Evolutionary conservation across 1,140 invertebrate species (phyloP), one percentile per base, ranked within the genome.

Genomic region (Drosophila truncata): DNA sequence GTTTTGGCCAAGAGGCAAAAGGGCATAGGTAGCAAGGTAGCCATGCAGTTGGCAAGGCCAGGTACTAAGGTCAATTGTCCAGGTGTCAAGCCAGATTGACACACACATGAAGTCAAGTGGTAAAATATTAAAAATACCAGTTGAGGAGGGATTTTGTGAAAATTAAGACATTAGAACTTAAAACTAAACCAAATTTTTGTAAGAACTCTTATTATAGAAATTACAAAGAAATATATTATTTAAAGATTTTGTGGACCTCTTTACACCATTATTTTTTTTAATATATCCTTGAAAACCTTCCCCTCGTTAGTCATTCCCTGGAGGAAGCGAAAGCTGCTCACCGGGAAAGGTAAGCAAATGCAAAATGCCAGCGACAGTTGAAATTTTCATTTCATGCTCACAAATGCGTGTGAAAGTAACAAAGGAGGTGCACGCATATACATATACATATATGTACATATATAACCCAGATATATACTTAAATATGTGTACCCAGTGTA

Each of bases 361-460:
- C 23, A 61, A 65, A 69, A 64, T 79, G 77, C 44, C 78, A 72
- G 39, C 72, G 50, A 25, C 47, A 73, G 58, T 73, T 74, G 62
- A 39, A 78, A 73, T 66, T 73, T 78, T 37, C 55, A 62, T 78
- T 80, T 73, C 64, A 75, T 71, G 52, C 78, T 67, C 46, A 60
- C 58, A 78, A 81, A 46, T 69, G 44, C 60, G 63, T 63, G 60
- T 82, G 35, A 62, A 78, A 70, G 47, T 75, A 75, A 63, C 70
- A 75, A 78, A 70, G 44, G 35, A 42, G 49, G 58, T 16, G 42
- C 49, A 44, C 37, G 54, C 55, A 75, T 29, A 49, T 59, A 42
- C 14, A 44, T 33, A 14, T n/a, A n/a, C 4, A 10, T n/a, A 27
- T 5, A 55, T 42, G 49, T 20, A 46, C 14, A 7, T 47, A 27